These are phyloP conservation scores for Cephus pygmeus DNA, from an alignment of 2,888 invertebrate species.

Conservation along the genomic window DNA sequence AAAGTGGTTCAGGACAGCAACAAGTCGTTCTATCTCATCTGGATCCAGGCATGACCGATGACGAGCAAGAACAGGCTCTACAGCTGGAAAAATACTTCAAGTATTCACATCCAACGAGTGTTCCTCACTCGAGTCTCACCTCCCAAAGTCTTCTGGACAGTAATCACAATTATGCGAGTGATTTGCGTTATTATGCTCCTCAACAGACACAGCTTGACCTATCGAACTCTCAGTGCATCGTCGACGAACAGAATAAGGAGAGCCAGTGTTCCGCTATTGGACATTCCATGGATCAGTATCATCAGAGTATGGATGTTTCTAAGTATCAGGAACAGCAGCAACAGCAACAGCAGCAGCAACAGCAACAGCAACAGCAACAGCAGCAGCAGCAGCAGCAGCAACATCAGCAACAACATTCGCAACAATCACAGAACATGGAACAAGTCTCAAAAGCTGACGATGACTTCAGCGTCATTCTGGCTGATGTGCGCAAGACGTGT, in stretches of 20 bases:
- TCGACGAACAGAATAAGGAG: constrained; percentile 55
- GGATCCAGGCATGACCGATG: constrained; percentile 48
- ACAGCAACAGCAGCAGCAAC: constrained; percentile 33
- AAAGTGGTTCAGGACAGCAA: constrained; percentile 46
- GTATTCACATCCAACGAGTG: constrained; percentile 45
- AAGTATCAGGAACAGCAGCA: constrained; percentile 59
- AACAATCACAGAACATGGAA: constrained; percentile 49
- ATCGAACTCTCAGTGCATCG: constrained; percentile 57
- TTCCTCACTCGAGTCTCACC: constrained; percentile 52
- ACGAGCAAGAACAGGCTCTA: constrained; percentile 55
- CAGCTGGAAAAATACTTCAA: constrained; percentile 63
- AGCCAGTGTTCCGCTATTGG: constrained; percentile 50
- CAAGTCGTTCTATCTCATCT: constrained; percentile 54
- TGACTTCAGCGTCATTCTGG: constrained; percentile 89
- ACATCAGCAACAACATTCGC: constrained; percentile 34
- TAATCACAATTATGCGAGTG: constrained; percentile 70
- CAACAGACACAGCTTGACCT: constrained; percentile 60
- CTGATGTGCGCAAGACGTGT: constrained; percentile 88
- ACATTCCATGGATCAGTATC: constrained; percentile 60
- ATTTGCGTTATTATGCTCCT: constrained; percentile 60
- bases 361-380: constrained; percentile 26
- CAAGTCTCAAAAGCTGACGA: constrained; percentile 79
- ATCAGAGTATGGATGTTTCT: constrained; percentile 55
- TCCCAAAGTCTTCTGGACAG: constrained; percentile 65
- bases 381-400: constrained; percentile 22